These are phyloP conservation scores for Gnatocerus cornutus DNA, from an alignment of 2,888 invertebrate species.

Conservation along the genomic window DNA sequence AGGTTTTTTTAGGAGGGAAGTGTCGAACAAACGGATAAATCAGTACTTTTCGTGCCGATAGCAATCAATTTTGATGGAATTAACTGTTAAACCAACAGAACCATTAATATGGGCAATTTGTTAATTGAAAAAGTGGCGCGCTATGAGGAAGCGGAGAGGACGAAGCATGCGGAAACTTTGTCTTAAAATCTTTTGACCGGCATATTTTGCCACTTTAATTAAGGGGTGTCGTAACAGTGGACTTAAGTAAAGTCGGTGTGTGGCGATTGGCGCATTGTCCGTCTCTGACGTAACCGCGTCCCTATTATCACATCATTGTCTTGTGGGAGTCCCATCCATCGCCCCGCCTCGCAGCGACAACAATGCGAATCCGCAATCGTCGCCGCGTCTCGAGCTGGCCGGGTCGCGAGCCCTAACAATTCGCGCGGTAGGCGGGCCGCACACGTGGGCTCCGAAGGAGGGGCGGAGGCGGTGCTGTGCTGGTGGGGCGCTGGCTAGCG, in stretches of 20 bases:
- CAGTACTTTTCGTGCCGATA: constrained; percentile 12
- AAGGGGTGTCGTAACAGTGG: no score
- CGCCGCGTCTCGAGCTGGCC: constrained; percentile 64
- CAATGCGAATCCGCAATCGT: constrained; percentile 70
- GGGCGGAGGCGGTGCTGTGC: constrained; percentile 62
- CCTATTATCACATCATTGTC: constrained; percentile 65
- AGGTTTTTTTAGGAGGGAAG: constrained; percentile 3
- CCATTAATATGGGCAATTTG: constrained; percentile 15
- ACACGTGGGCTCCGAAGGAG: constrained; percentile 68
- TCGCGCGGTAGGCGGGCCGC: constrained; percentile 68
- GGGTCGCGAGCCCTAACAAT: constrained; percentile 65
- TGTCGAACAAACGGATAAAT: constrained; percentile 15
- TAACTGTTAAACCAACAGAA: constrained; percentile 27
- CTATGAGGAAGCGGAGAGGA: constrained; percentile 4
- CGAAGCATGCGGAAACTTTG: not conserved
- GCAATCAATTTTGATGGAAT: constrained; percentile 15
- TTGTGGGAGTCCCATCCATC: constrained; percentile 64
- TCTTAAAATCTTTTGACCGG: no score
- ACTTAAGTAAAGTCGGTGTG: no score
- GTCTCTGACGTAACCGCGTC: constrained; percentile 53
- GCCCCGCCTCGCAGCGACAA: constrained; percentile 61
- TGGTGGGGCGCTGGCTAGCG: constrained; percentile 64
- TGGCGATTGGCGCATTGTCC: constrained; percentile 8
- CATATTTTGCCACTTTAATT: no score
- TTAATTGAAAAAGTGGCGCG: constrained; percentile 17